Conservation (phyloP, 2,888 invertebrate genomes). For the Chrysotoxum bicinctum region DNA sequence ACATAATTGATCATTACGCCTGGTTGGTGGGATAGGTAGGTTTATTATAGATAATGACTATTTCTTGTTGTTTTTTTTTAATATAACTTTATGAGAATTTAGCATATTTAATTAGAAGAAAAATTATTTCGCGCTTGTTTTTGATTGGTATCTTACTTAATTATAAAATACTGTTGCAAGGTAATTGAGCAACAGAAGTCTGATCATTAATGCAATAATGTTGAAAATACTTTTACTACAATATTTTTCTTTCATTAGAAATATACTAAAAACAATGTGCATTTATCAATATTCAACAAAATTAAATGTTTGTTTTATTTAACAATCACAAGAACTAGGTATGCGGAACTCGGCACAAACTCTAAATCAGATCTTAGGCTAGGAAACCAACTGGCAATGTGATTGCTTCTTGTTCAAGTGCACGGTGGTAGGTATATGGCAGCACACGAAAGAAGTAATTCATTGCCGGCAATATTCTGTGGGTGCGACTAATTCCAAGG, state of each 20-base stretch:
- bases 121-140: conserved; percentile 21
- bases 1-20: conserved; percentile 69
- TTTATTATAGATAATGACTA: conserved; percentile 52
- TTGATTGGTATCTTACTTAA: conserved; percentile 36
- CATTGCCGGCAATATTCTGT: no score
- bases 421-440: not conserved
- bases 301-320: not conserved
- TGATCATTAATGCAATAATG: not conserved
- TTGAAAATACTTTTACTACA: not conserved
- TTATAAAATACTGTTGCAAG: conserved; percentile 1
- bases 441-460: not conserved
- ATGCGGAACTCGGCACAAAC: not conserved
- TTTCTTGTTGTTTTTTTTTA: conserved; percentile 16
- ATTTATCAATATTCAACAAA: not conserved
- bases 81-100: conserved; percentile 38
- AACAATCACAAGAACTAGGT: not conserved
- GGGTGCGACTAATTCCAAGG: no score
- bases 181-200: conserved; percentile 2
- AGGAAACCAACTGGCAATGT: not conserved
- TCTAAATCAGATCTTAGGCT: not conserved
- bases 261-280: no score
- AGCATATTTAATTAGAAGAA: conserved; percentile 24
- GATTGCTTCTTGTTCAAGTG: no score
- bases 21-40: conserved; percentile 33
- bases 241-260: not conserved